Conservation (phyloP, 2,888 invertebrate genomes). For the Aporophyla lueneburgensis region DNA sequence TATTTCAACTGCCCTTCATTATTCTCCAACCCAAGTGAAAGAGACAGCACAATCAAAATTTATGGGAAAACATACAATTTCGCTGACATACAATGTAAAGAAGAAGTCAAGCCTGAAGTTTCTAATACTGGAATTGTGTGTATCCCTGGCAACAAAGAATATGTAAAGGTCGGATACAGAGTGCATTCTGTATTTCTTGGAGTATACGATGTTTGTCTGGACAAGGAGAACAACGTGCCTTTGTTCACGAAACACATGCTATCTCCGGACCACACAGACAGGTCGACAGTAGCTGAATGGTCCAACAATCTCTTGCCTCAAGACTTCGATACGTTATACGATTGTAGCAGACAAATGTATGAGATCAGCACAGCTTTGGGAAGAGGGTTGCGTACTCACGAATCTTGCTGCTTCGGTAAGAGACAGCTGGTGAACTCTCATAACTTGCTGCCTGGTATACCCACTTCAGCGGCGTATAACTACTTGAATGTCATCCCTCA, state of each 20-base stretch:
- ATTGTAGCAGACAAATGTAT: slow-evolving; percentile 68
- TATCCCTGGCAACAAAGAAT: slow-evolving; percentile 64
- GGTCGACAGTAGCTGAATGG: slow-evolving; percentile 62
- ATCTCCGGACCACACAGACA: slow-evolving; percentile 57
- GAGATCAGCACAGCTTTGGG: slow-evolving; percentile 59
- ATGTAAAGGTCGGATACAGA: slow-evolving; percentile 70
- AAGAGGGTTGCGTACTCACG: slow-evolving; percentile 58
- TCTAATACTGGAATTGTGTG: slow-evolving; percentile 65
- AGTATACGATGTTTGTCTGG: slow-evolving; percentile 76
- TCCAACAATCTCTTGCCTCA: slow-evolving; percentile 60
- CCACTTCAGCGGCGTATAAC: slow-evolving; percentile 72
- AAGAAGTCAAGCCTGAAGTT: slow-evolving; percentile 61
- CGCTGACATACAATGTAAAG: slow-evolving; percentile 72
- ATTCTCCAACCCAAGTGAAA: slow-evolving; percentile 65
- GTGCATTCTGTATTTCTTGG: slow-evolving; percentile 50
- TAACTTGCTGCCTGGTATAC: slow-evolving; percentile 76
- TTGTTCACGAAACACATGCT: slow-evolving; percentile 70
- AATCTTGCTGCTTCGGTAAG: slow-evolving; percentile 75
- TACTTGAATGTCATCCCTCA: slow-evolving; percentile 79
- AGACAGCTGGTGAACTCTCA: slow-evolving; percentile 76
- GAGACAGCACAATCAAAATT: slow-evolving; percentile 66
- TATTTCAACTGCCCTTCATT: slow-evolving; percentile 71
- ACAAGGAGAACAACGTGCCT: slow-evolving; percentile 68
- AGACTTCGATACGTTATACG: slow-evolving; percentile 71
- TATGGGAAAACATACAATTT: slow-evolving; percentile 63